Evolutionary conservation across 2,888 invertebrate genomes (phyloP).

Genomic region (Piscicola geometra): DNA sequence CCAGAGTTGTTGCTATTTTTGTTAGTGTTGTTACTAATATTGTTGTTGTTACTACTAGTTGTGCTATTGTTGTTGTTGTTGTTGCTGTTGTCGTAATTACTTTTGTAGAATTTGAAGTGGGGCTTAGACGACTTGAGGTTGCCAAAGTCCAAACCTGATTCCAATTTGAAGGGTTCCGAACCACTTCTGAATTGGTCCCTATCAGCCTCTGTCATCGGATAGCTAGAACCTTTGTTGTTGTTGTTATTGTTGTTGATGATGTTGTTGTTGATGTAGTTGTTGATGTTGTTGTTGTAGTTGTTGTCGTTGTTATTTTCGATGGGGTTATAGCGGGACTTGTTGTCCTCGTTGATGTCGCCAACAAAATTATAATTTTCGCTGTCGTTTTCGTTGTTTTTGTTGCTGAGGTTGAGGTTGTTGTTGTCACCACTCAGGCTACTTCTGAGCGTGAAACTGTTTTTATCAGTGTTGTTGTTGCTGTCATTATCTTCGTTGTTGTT

Average conservation of each 20-base stretch:
- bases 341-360: not conserved
- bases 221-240: not conserved
- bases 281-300: not conserved
- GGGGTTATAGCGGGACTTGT: too few species aligned
- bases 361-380: not conserved
- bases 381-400: not conserved
- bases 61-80: not conserved
- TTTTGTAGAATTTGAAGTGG: not conserved
- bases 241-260: constrained; percentile 1
- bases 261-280: constrained; percentile 2
- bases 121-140: not conserved
- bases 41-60: not conserved
- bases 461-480: not conserved
- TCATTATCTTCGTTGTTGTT: not conserved
- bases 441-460: not conserved
- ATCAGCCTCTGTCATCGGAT: not conserved
- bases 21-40: not conserved
- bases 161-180: not conserved
- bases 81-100: not conserved
- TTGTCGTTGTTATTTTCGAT: not conserved
- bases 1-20: not conserved
- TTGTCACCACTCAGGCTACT: not conserved
- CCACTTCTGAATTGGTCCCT: not conserved
- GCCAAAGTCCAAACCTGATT: not conserved
- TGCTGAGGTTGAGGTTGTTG: not conserved